Evolutionary conservation across 1,140 invertebrate genomes (phyloP).

Genomic region (Kradibia gibbosae): DNA sequence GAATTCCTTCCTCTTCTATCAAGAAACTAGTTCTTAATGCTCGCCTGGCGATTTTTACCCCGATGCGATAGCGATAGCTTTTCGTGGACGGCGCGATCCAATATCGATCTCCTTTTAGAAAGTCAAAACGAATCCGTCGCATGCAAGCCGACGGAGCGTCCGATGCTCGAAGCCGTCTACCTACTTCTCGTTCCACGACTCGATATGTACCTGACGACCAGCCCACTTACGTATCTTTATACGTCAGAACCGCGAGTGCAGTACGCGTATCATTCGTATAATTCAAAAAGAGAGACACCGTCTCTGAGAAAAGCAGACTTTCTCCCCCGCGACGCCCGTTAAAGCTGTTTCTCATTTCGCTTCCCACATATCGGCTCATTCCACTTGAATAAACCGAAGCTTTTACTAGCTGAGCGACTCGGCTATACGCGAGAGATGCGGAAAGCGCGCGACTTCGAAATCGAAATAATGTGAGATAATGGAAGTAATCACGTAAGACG

Average conservation of each 20-base stretch:
- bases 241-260: background rate
- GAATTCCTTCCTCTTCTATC: background rate
- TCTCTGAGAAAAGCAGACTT: background rate
- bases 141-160: background rate
- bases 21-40: conserved; percentile 33
- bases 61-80: conserved; percentile 13
- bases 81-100: background rate
- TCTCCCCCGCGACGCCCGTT: background rate
- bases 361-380: background rate
- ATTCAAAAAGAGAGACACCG: background rate
- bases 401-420: background rate
- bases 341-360: conserved; percentile 12
- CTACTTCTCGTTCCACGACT: conserved; percentile 22
- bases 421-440: background rate
- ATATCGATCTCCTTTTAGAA: conserved; percentile 46
- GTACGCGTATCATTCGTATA: background rate
- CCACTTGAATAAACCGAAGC: background rate
- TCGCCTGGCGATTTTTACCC: conserved; percentile 1
- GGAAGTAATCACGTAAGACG: background rate
- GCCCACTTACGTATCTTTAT: conserved; percentile 5
- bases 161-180: conserved; percentile 31
- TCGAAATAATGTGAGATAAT: background rate
- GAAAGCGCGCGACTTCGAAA: background rate
- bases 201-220: background rate
- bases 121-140: conserved; percentile 43